Conservation (phyloP, 2,888 invertebrate genomes). For the Xiphydria camelus region DNA sequence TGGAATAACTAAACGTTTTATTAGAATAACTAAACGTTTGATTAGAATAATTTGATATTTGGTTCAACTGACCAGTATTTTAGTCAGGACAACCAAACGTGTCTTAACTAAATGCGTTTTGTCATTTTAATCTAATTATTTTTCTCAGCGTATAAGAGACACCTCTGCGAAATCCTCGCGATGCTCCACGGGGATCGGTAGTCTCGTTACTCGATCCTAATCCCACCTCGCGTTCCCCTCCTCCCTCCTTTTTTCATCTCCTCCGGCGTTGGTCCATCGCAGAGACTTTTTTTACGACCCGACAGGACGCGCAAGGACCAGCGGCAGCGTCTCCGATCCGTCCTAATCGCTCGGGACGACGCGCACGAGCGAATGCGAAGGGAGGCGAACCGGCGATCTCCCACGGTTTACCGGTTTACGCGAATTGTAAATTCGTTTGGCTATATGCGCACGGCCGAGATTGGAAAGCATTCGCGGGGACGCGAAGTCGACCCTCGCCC, state of each 20-base stretch:
- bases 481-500: constrained; percentile 10
- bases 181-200: too few relatives aligned
- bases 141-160: too few relatives aligned
- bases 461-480: constrained; percentile 22
- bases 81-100: too few relatives aligned
- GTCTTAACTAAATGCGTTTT: too few relatives aligned
- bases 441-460: constrained; percentile 23
- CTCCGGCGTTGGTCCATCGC: neutral
- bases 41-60: too few relatives aligned
- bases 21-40: too few relatives aligned
- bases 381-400: neutral
- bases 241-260: neutral
- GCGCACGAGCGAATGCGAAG: neutral
- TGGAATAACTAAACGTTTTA: too few relatives aligned
- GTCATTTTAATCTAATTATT: too few relatives aligned
- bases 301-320: neutral
- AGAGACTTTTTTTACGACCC: neutral
- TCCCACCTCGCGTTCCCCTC: neutral
- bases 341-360: neutral
- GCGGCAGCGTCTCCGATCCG: neutral
- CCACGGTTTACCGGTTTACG: constrained; percentile 25
- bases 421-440: constrained; percentile 39
- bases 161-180: too few relatives aligned
- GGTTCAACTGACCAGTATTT: too few relatives aligned
- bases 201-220: too few relatives aligned